phyloP scores from a whole-genome alignment of 2,797 vertebrate species.

The Oophaga sylvatica region DNA sequence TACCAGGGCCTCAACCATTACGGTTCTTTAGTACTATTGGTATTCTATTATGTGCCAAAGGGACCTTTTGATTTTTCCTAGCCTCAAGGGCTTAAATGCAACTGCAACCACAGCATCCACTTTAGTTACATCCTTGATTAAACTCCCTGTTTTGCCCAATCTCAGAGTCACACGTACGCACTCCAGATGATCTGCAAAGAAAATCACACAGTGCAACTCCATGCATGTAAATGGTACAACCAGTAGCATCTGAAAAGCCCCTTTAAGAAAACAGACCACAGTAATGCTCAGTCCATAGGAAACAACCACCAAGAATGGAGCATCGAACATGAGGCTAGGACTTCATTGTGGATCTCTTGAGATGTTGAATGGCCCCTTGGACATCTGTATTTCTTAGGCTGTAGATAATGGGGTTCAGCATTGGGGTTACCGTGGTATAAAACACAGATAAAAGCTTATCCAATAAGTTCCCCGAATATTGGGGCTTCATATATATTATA shows the following conservation, averaged over 20 bases:
- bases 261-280: not conserved
- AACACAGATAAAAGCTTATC: not conserved
- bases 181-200: too few species aligned
- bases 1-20: too few species aligned
- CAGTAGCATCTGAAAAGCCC: not conserved
- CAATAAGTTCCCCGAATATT: not conserved
- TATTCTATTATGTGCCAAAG: too few species aligned
- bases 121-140: too few species aligned
- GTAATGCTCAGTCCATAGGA: not conserved
- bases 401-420: slow-evolving; percentile 29
- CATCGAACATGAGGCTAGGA: not conserved
- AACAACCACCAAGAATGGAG: not conserved
- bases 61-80: too few species aligned
- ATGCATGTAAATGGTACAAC: not conserved
- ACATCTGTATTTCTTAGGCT: slow-evolving; percentile 35
- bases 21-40: too few species aligned
- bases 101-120: too few species aligned
- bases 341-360: not conserved
- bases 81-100: too few species aligned
- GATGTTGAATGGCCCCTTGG: not conserved
- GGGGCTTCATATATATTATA: slow-evolving; percentile 21
- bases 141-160: too few species aligned
- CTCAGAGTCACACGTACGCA: too few species aligned
- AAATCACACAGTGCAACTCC: too few species aligned
- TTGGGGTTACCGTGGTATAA: slow-evolving; percentile 15